Percentiles rank a stretch among this genome's conserved stretches.
These are phyloP conservation scores for Nephrotoma appendiculata DNA, from an alignment of 2,888 invertebrate genomes.

Conservation along the genomic window DNA sequence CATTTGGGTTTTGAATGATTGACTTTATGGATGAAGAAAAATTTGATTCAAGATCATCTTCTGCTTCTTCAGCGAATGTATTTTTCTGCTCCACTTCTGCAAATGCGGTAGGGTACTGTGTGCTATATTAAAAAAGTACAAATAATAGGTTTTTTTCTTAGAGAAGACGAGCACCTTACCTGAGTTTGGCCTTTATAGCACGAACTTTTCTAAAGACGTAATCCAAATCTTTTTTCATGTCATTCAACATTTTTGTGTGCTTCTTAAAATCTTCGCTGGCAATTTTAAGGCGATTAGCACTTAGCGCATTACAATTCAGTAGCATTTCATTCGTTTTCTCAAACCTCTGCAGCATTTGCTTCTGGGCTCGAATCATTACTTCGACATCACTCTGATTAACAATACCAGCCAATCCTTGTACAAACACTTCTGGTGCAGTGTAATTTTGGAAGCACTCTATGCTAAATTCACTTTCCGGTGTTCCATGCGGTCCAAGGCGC, in stretches of 20 bases:
- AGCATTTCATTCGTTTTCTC: slow-evolving; percentile 99
- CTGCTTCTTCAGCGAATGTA: slow-evolving; percentile 35
- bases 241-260: slow-evolving; percentile 70
- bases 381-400: slow-evolving; percentile 85
- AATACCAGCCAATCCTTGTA: slow-evolving; percentile 83
- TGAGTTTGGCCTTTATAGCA: slow-evolving; percentile 63
- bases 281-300: slow-evolving; percentile 69
- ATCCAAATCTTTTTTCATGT: slow-evolving; percentile 91
- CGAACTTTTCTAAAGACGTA: slow-evolving; percentile 87
- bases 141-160: slow-evolving; percentile 3
- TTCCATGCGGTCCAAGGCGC: slow-evolving; percentile 16
- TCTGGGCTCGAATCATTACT: slow-evolving; percentile 77
- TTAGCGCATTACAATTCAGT: slow-evolving; percentile 90
- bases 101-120: slow-evolving; percentile 52
- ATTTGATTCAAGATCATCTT: slow-evolving; percentile 30
- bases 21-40: slow-evolving; percentile 31
- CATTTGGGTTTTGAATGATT: neutral
- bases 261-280: slow-evolving; percentile 81
- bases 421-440: slow-evolving; percentile 79
- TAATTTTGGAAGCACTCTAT: slow-evolving; percentile 85
- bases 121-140: neutral
- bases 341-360: slow-evolving; percentile 89
- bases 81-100: slow-evolving; percentile 39
- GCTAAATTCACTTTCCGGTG: slow-evolving; percentile 36
- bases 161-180: slow-evolving; percentile 25